phyloP scores from a whole-genome alignment of 2,113 vertebrate species.

The Halichoeres trimaculatus region DNA sequence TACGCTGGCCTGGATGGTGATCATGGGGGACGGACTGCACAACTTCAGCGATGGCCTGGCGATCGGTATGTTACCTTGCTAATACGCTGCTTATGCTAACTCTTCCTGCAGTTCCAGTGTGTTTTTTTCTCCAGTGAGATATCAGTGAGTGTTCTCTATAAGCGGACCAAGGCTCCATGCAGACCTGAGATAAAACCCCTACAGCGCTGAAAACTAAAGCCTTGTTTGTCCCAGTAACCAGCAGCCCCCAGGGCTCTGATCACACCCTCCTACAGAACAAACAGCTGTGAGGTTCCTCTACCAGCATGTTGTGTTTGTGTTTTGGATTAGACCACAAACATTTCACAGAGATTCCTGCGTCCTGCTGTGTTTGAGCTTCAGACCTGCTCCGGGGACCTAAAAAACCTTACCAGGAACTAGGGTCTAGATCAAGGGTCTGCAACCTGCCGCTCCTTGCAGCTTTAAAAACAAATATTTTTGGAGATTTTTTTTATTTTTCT shows the following conservation, averaged over 20 bases:
- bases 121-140: too few relatives aligned
- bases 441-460: too few relatives aligned
- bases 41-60: conserved; percentile 97
- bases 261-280: neutral
- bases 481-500: too few relatives aligned
- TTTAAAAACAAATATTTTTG: too few relatives aligned
- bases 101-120: too few relatives aligned
- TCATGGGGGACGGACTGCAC: conserved; percentile 97
- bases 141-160: neutral
- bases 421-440: too few relatives aligned
- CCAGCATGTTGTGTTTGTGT: neutral
- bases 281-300: neutral
- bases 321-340: neutral
- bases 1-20: conserved; percentile 97
- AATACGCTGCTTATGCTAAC: too few relatives aligned
- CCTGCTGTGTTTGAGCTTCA: too few relatives aligned
- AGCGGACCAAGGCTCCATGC: neutral
- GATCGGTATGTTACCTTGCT: conserved; percentile 81
- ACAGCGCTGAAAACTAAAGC: neutral
- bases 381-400: too few relatives aligned
- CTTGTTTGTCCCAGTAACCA: neutral
- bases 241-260: too few relatives aligned
- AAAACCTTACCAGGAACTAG: too few relatives aligned
- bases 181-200: neutral
- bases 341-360: too few relatives aligned